Evolutionary conservation across 2,113 vertebrate genomes (phyloP).

Genomic region (Tetrao urogallus): DNA sequence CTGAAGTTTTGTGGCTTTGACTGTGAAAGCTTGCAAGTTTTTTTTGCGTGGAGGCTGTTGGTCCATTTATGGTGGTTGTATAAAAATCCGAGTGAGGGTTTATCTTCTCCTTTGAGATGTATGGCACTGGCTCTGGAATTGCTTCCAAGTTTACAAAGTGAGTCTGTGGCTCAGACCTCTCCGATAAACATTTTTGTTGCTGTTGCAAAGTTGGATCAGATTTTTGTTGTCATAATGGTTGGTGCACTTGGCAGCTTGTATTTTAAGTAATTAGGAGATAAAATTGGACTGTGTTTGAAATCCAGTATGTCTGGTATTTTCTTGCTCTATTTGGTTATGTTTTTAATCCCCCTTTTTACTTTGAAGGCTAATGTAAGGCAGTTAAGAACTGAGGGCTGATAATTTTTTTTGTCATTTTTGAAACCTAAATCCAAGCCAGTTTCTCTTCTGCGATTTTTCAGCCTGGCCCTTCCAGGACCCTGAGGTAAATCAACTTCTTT

Average conservation of each 20-base stretch:
- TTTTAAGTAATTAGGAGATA: conserved; percentile 60
- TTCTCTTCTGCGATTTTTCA: conserved; percentile 33
- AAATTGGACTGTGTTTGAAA: conserved; percentile 41
- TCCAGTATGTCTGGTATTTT: conserved; percentile 40
- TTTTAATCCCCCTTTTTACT: conserved; percentile 56
- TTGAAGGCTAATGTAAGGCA: conserved; percentile 27
- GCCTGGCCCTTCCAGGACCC: not conserved
- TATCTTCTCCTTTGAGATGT: conserved; percentile 72
- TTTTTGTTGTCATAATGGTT: conserved; percentile 58
- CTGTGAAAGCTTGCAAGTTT: conserved; percentile 33
- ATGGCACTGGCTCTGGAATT: conserved; percentile 50
- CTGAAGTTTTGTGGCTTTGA: conserved; percentile 13
- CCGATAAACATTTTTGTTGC: conserved; percentile 69
- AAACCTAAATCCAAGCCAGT: conserved; percentile 19
- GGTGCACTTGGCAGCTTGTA: conserved; percentile 37
- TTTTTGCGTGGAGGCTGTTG: not conserved
- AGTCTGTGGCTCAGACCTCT: conserved; percentile 65
- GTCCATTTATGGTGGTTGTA: conserved; percentile 42
- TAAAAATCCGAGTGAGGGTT: conserved; percentile 67
- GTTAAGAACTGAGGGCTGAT: conserved; percentile 33
- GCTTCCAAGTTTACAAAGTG: conserved; percentile 73
- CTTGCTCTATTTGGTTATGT: conserved; percentile 42
- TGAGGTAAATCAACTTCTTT: conserved; percentile 40
- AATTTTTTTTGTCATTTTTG: conserved; percentile 40
- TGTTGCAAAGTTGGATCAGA: conserved; percentile 66